Base-by-base conservation (phyloP, 1,140 invertebrate genomes). In the Whitmania pigra region DNA sequence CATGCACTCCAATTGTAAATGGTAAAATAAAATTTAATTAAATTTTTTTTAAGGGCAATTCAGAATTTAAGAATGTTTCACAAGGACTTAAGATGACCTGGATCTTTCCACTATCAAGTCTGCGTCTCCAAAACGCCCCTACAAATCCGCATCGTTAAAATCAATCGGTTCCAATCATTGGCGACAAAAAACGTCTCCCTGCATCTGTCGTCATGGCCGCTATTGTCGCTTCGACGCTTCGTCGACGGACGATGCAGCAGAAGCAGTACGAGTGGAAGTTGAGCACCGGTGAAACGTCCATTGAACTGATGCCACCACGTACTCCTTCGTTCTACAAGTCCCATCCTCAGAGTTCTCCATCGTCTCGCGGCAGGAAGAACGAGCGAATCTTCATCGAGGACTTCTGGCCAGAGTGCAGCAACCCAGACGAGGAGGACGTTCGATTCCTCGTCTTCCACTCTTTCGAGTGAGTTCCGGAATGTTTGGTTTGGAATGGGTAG, bases 171-270 rank as follows among this genome's bases (percentile, higher is more conserved):
- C 31, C 2, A 36, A 36, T 36, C 31, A 36, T 36, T 36, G 31
- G 31, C 31, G 31, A 36, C 31, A 36, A 36, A 6, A 36, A 36
- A 36, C 31, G 31, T 36, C 31, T 36, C 31, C 6, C 31, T 36
- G 6, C 43, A 13, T 49, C 43, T 11, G 43, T 7, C 9, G 43
- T 49, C 43, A 74, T 74, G 73, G 73, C 73, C 7, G 73, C 72
- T 13, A 71, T 74, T 20, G 73, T 74, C 25, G 73, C 73, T n/a
- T 74, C 73, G 13, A 74, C 73, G 22, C 66, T 74, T 11, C 53
- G 73, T 20, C 57, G 73, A 22, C 57, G 73, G 9, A 74, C 73
- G 22, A 63, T 74, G 27, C 73, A 70, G 18, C 73, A 74, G 70
- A 73, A 73, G 72, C 53, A 67, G 27, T 53, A 70, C 57, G 57